Evolutionary conservation across 2,888 invertebrate species (phyloP).

Genomic region (Drosophila nr. fundita): DNA sequence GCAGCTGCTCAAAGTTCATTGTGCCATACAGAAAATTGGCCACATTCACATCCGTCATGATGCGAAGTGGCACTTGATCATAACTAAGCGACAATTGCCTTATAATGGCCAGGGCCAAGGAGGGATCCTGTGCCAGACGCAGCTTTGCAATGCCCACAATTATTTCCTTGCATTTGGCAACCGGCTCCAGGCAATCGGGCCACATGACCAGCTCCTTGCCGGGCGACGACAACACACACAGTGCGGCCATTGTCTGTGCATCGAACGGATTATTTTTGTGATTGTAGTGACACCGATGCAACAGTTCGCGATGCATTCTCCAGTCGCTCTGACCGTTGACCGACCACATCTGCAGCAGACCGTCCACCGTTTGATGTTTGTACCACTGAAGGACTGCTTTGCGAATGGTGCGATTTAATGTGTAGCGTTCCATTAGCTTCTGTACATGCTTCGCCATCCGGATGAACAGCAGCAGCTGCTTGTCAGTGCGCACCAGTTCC

Average conservation of each 20-base stretch:
- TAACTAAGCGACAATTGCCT: constrained; percentile 53
- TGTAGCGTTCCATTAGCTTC: constrained; percentile 55
- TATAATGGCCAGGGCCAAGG: constrained; percentile 67
- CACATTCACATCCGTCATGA: constrained; percentile 56
- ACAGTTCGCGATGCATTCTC: constrained; percentile 70
- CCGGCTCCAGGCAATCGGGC: constrained; percentile 45
- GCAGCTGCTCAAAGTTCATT: constrained; percentile 74
- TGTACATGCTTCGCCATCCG: constrained; percentile 72
- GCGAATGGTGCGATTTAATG: constrained; percentile 76
- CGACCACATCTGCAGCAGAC: constrained; percentile 74
- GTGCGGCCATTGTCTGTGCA: constrained; percentile 34
- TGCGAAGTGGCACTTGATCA: constrained; percentile 77
- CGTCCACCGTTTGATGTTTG: constrained; percentile 54
- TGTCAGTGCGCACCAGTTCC: constrained; percentile 59
- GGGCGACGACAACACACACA: constrained; percentile 42
- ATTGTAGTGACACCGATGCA: constrained; percentile 74
- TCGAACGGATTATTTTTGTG: constrained; percentile 29
- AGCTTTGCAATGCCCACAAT: constrained; percentile 68
- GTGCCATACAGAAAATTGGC: constrained; percentile 67
- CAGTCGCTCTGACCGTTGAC: constrained; percentile 56
- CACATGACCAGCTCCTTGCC: constrained; percentile 38
- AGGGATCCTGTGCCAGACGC: constrained; percentile 60
- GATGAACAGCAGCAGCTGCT: constrained; percentile 79
- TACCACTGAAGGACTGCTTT: constrained; percentile 82
- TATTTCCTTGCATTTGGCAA: constrained; percentile 10